These are phyloP conservation scores for Papilio gigon DNA, from an alignment of 2,888 invertebrate species.

Conservation along the genomic window DNA sequence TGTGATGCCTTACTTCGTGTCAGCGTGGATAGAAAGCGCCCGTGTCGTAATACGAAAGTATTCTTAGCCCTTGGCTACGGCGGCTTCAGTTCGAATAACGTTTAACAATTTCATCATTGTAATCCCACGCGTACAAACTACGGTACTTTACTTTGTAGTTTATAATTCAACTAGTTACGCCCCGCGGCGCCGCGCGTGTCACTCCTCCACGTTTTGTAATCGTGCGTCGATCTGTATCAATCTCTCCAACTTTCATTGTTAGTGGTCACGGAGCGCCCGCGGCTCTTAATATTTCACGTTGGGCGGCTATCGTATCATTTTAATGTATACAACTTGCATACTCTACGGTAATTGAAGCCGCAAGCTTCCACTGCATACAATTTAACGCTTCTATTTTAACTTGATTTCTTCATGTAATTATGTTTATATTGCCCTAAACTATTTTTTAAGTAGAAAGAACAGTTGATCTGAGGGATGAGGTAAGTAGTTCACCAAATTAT, in stretches of 20 bases:
- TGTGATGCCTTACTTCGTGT: background rate
- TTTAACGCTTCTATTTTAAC: slow-evolving; percentile 7
- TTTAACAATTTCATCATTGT: slow-evolving; percentile 22
- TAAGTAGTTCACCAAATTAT: background rate
- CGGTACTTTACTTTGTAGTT: slow-evolving; percentile 8
- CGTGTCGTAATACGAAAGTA: background rate
- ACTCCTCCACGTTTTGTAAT: slow-evolving; percentile 29
- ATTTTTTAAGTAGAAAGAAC: background rate
- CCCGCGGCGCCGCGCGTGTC: slow-evolving; percentile 36
- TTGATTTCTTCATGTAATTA: slow-evolving; percentile 3
- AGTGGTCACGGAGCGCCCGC: slow-evolving; percentile 31
- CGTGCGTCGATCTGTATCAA: slow-evolving; percentile 32
- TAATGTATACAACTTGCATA: slow-evolving; percentile 12
- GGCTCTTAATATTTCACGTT: slow-evolving; percentile 32
- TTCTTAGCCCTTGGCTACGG: background rate
- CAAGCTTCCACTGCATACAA: slow-evolving; percentile 2
- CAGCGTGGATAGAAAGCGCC: background rate
- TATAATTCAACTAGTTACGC: slow-evolving; percentile 22
- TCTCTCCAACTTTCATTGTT: slow-evolving; percentile 39
- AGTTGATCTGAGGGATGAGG: background rate
- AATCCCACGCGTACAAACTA: slow-evolving; percentile 15
- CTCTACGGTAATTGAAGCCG: slow-evolving; percentile 12
- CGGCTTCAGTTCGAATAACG: slow-evolving; percentile 14
- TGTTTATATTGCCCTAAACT: slow-evolving; percentile 12
- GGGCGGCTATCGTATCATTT: slow-evolving; percentile 12